These are phyloP conservation scores for Macrotis lagotis DNA, from an alignment of 2,113 vertebrate genomes.

Conservation along the genomic window DNA sequence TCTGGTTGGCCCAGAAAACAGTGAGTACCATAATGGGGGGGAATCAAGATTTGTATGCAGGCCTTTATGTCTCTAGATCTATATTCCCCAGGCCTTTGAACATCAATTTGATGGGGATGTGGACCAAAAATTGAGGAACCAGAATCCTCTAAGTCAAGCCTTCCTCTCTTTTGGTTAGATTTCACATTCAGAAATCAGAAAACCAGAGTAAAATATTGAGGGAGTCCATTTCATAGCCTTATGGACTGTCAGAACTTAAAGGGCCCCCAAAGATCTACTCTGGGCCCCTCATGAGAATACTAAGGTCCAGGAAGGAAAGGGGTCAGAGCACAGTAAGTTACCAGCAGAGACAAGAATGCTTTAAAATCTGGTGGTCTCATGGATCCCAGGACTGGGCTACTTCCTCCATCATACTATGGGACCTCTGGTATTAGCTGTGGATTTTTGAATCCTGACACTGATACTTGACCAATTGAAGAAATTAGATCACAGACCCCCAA, in stretches of 20 bases:
- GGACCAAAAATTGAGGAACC: not conserved
- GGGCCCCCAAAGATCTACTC: not conserved
- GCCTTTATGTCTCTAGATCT: not conserved
- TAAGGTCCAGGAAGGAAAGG: not conserved
- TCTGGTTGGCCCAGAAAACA: not conserved
- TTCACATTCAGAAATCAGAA: not conserved
- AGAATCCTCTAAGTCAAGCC: not conserved
- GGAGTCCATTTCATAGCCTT: not conserved
- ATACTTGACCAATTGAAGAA: not conserved
- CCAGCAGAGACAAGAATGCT: not conserved
- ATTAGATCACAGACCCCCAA: no score
- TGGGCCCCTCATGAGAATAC: not conserved
- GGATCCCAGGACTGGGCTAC: not conserved
- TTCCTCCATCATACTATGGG: not conserved
- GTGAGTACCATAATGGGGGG: not conserved
- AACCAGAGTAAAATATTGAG: not conserved
- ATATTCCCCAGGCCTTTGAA: not conserved
- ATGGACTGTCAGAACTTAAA: not conserved
- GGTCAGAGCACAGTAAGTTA: not conserved
- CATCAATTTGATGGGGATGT: not conserved
- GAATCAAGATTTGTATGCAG: not conserved
- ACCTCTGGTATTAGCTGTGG: not conserved
- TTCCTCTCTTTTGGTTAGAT: not conserved
- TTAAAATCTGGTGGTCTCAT: not conserved
- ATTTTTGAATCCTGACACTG: not conserved